phyloP scores from a whole-genome alignment of 2,888 invertebrate species.

The Meiosimyza platycephala region DNA sequence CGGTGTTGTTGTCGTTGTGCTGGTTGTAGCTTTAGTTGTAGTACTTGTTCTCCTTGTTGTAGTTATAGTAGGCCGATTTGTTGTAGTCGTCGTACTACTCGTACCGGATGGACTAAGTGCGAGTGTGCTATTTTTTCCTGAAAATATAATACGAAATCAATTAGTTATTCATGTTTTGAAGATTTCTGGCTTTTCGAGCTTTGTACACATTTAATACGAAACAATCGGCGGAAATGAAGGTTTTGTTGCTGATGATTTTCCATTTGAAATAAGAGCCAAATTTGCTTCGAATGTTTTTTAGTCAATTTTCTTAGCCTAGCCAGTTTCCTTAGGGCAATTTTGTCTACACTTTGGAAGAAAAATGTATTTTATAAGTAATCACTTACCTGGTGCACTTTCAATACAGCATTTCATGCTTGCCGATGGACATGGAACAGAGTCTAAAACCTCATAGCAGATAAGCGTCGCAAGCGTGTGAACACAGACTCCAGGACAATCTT shows the following conservation, averaged over 20 bases:
- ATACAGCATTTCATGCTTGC: conserved; percentile 87
- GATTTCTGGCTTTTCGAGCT: no score
- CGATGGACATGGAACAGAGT: conserved; percentile 83
- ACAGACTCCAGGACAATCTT: conserved; percentile 90
- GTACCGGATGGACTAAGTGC: conserved; percentile 11
- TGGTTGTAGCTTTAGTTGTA: conserved; percentile 53
- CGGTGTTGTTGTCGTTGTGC: conserved; percentile 58
- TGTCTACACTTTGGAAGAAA: background rate
- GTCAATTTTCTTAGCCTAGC: no score
- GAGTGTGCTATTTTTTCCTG: conserved; percentile 9
- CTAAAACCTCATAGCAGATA: conserved; percentile 86
- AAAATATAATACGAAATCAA: background rate
- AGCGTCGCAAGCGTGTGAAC: conserved; percentile 87
- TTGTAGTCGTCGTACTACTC: conserved; percentile 55
- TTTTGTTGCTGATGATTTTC: no score
- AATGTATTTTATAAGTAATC: background rate
- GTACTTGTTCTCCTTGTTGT: conserved; percentile 55
- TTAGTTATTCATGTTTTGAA: no score
- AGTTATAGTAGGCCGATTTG: conserved; percentile 53
- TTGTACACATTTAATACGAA: no score
- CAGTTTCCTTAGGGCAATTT: no score
- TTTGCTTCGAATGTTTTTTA: no score
- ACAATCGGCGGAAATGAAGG: no score
- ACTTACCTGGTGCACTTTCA: conserved; percentile 76
- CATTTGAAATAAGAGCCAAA: no score